Evolutionary conservation across 2,888 invertebrate genomes (phyloP).

Genomic region (Epinotia bilunana): DNA sequence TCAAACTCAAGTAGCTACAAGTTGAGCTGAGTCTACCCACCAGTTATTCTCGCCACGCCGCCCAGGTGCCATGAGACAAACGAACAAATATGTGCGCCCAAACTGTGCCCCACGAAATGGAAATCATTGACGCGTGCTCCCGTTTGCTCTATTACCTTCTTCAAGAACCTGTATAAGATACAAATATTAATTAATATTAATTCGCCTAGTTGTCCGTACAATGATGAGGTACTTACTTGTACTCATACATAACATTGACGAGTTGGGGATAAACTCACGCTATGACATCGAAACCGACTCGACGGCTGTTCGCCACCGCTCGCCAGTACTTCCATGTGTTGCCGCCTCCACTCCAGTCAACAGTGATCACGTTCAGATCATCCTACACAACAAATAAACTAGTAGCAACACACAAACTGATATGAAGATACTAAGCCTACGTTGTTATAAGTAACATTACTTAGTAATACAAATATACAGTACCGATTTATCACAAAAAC

Average conservation of each 20-base stretch:
- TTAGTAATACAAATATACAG: too few relatives aligned
- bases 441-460: too few relatives aligned
- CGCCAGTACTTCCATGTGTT: constrained; percentile 86
- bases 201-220: neutral
- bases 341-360: constrained; percentile 87
- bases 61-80: constrained; percentile 81
- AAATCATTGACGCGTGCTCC: constrained; percentile 70
- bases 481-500: too few relatives aligned
- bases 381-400: constrained; percentile 64
- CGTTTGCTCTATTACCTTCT: constrained; percentile 71
- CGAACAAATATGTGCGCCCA: constrained; percentile 86
- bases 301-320: constrained; percentile 84
- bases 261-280: constrained; percentile 17
- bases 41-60: constrained; percentile 79
- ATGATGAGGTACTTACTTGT: too few relatives aligned
- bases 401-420: neutral
- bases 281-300: constrained; percentile 80
- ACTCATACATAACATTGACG: too few relatives aligned
- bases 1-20: neutral
- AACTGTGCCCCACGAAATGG: constrained; percentile 86
- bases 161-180: constrained; percentile 71
- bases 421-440: neutral
- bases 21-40: constrained; percentile 55
- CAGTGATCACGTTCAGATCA: constrained; percentile 86
- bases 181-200: neutral